Conservation (phyloP, 1,140 invertebrate species). For the Drosophila nannoptera region DNA sequence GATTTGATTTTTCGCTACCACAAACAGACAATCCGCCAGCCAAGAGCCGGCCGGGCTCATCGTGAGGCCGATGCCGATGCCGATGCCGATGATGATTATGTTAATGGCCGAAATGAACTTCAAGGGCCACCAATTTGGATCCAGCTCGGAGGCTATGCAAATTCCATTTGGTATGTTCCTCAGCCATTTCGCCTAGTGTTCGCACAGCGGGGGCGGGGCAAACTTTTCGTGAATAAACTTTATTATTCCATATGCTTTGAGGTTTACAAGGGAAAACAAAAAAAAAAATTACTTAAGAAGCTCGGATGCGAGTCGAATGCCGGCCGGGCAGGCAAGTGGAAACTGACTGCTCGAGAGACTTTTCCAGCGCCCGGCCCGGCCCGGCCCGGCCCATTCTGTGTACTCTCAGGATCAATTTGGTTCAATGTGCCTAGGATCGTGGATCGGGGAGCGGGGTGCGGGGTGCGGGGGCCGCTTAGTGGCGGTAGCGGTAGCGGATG, state of each 20-base stretch:
- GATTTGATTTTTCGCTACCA: constrained; percentile 43
- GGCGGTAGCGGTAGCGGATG: constrained; percentile 68
- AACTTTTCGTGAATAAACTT: constrained; percentile 67
- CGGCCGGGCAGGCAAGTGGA: constrained; percentile 3
- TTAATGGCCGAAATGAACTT: constrained; percentile 4
- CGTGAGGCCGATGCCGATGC: constrained; percentile 11
- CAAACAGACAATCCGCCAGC: constrained; percentile 13
- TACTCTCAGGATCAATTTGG: constrained; percentile 74
- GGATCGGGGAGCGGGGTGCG: not conserved
- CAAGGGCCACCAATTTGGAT: not conserved
- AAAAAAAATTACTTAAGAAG: constrained; percentile 17
- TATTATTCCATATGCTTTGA: constrained; percentile 68
- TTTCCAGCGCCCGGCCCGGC: not conserved
- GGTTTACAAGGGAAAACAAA: constrained; percentile 23
- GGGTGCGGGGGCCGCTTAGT: constrained; percentile 43
- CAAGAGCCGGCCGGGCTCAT: too few species aligned
- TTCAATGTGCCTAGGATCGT: constrained; percentile 57
- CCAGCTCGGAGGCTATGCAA: not conserved
- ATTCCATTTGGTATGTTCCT: not conserved
- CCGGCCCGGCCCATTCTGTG: constrained; percentile 21
- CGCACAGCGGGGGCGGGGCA: too few species aligned
- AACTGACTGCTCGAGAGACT: constrained; percentile 3
- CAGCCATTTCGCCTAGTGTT: not conserved
- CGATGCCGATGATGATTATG: constrained; percentile 9
- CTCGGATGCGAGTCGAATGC: constrained; percentile 25